Evolutionary conservation across 2,888 invertebrate species (phyloP).

Genomic region (Caenorhabditis sulstoni): DNA sequence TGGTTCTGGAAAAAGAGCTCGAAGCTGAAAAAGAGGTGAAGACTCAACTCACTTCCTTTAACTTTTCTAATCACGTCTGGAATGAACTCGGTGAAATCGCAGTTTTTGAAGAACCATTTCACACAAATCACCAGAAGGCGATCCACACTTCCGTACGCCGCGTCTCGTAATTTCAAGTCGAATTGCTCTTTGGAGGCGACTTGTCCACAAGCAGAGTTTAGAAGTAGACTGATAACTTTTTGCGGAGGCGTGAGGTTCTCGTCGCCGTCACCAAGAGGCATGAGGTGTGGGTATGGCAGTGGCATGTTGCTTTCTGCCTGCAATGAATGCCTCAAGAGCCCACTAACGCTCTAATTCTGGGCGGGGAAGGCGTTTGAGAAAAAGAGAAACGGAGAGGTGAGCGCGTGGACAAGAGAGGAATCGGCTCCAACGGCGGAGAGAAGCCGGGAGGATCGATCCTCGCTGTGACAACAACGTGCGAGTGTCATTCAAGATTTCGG

Average conservation of each 20-base stretch:
- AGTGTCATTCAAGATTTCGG: neutral
- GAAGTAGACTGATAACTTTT: neutral
- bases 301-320: neutral
- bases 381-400: slow-evolving; percentile 5
- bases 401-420: neutral
- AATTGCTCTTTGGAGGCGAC: neutral
- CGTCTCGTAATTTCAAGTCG: neutral
- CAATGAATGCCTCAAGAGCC: neutral
- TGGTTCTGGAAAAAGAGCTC: slow-evolving; percentile 3
- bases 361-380: slow-evolving; percentile 11
- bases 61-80: slow-evolving; percentile 2
- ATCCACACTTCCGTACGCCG: slow-evolving; percentile 14
- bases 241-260: too few relatives aligned
- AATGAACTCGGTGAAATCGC: slow-evolving; percentile 28
- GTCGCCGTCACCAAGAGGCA: too few relatives aligned
- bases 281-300: neutral
- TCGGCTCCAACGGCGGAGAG: neutral
- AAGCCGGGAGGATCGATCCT: neutral
- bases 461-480: slow-evolving; percentile 27
- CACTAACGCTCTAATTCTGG: neutral
- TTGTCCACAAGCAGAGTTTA: slow-evolving; percentile 17
- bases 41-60: slow-evolving; percentile 38
- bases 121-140: slow-evolving; percentile 20
- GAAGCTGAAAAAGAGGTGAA: neutral
- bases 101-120: slow-evolving; percentile 24